Evolutionary conservation across 2,888 invertebrate species (phyloP).

Genomic region (Schizaphis graminum): DNA sequence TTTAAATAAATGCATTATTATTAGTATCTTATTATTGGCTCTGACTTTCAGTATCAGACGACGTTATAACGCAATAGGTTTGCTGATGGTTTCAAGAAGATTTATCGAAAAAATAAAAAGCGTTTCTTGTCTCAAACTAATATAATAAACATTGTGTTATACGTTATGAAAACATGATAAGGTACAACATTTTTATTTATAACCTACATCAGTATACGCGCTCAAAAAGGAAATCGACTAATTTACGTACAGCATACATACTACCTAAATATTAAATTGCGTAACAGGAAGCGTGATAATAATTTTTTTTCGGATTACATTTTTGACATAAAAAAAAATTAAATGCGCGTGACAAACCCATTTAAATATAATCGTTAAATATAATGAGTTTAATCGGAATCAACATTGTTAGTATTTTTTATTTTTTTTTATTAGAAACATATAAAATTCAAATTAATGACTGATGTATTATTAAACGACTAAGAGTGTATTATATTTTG

Average conservation of each 20-base stretch:
- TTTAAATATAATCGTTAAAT: neutral
- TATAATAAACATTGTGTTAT: neutral
- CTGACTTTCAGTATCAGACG: neutral
- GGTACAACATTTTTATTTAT: neutral
- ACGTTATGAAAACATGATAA: neutral
- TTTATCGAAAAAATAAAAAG: neutral
- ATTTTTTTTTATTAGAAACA: neutral
- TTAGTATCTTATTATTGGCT: neutral
- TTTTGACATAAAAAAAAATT: neutral
- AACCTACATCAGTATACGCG: neutral
- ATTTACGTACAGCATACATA: neutral
- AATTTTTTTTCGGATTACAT: neutral
- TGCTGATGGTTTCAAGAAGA: neutral
- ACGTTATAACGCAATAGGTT: neutral
- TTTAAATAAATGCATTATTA: neutral
- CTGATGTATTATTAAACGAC: neutral
- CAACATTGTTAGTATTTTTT: neutral
- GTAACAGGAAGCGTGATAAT: neutral
- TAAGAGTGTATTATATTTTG: neutral
- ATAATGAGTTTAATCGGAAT: neutral
- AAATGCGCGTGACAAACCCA: neutral
- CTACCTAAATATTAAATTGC: neutral
- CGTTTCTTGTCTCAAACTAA: neutral
- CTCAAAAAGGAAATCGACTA: neutral
- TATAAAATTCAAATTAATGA: neutral